Base-by-base conservation (phyloP, 2,888 invertebrate genomes). In the Sphecodes monilicornis region DNA sequence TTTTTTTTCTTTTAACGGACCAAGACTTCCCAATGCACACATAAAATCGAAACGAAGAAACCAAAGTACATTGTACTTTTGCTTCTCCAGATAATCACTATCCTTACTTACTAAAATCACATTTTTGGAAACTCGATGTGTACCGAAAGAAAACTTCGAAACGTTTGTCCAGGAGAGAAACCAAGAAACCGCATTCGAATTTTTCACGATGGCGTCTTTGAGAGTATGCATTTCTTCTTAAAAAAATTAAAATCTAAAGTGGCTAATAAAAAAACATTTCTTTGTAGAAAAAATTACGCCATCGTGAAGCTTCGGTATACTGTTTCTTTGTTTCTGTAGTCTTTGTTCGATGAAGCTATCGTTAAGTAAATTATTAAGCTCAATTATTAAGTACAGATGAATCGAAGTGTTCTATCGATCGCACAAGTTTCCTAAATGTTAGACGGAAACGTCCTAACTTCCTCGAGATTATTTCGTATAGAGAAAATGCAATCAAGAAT, bases 1-100 rank as follows among this genome's bases (percentile, higher is more conserved):
- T 85, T 71, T 64, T 84, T 76, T 71, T 54, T 74, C 71, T 78
- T 85, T 84, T 69, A 70, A 82, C 75, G 84, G 78, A 91, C 86
- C 86, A 86, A 86, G 82, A 86, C 80, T 86, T 86, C 82, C 79
- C 86, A 13, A 11, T 36, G 60, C 82, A 74, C 32, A 71, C 32
- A 82, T 41, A 46, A n/a, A 77, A 80, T 73, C 69, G 26, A 77
- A 50, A 46, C 69, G 16, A n/a, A 39, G 32, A n/a, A 70, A 32
- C 22, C 50, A 16, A 50, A 76, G 43, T 32, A 29, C 32, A 66
- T 13, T 5, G n/a, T 57, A 75, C 68, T 43, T 69, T 57, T 68
- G n/a, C 18, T 71, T 85, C 41, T 16, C 57, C 32, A 50, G 43
- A 72, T 22, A 39, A 76, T 82, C 32, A 54, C 60, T 32, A 60